Conservation (phyloP, 2,113 vertebrate species). For the Hucho hucho region DNA sequence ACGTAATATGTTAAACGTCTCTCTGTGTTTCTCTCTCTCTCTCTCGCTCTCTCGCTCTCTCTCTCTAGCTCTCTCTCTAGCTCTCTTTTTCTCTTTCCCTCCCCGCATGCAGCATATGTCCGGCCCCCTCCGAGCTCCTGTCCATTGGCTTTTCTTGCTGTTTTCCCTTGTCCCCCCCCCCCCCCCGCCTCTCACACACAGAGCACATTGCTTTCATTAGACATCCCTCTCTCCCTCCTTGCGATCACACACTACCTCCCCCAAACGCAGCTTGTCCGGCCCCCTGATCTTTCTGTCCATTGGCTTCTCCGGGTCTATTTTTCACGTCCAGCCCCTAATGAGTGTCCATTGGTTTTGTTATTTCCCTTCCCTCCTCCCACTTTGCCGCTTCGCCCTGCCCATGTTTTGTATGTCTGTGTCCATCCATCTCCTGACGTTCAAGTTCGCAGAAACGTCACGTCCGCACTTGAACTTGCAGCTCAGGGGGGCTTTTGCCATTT, state of each 20-base stretch:
- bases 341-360: conserved; percentile 98
- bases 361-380: conserved; percentile 92
- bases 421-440: conserved; percentile 99
- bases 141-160: conserved; percentile 82
- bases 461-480: conserved; percentile 99
- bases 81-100: too few relatives aligned
- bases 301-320: conserved; percentile 88
- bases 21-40: conserved; percentile 38
- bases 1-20: conserved; percentile 44
- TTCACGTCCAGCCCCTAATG: conserved; percentile 97
- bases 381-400: conserved; percentile 93
- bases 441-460: conserved; percentile 99
- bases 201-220: conserved; percentile 75
- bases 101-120: conserved; percentile 57
- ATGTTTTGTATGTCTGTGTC: conserved; percentile 99
- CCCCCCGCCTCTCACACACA: conserved; percentile 48
- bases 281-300: conserved; percentile 88
- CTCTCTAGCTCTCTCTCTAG: too few relatives aligned
- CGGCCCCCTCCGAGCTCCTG: conserved; percentile 69
- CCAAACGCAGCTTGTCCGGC: conserved; percentile 89
- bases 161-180: conserved; percentile 77
- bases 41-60: too few relatives aligned
- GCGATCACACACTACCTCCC: conserved; percentile 58
- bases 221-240: conserved; percentile 50
- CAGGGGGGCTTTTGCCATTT: conserved; percentile 98